Evolutionary conservation across 2,797 vertebrate species (phyloP), one percentile per base, ranked within the genome.

Genomic region (Carduelis carduelis): DNA sequence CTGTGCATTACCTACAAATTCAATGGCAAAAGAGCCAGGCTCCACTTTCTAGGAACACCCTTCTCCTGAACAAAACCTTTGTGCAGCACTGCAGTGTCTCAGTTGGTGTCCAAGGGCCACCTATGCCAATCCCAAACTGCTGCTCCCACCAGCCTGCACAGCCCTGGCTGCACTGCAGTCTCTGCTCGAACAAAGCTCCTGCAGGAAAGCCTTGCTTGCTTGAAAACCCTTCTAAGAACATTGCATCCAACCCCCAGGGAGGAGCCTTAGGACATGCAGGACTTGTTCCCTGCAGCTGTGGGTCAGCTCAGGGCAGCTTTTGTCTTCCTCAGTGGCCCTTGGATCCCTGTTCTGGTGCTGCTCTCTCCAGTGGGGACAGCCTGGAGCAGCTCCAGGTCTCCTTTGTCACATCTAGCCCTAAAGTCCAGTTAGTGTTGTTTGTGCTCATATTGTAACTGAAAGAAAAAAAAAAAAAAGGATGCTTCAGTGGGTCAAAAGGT

Each of bases 381-480:
- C 43, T 86, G 49, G 14, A 34, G 52, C 32, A 65, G 46, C 28
- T 79, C 61, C 32, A 6, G 9, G 14, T 52, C 12, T 72, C 43
- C 43, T 75, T 74, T 53, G 37, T n/a, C 76, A 64, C 1, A 0
- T 63, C 60, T 55, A 35, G 55, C 49, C 46, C 74, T 63, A 32
- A 82, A 49, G 49, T 27, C 59, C 55, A 70, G 6, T 84, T 63
- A 80, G 8, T 63, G 59, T 64, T 94, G 37, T 70, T 93, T 70
- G 55, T 49, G 37, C 44, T 82, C 13, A 43, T 47, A 52, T 21
- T 79, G 63, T 66, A 87, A 84, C 22, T 46, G 12, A 87, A 79
- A 65, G 27, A 5, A 41, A 41, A 39, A 41, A 41, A 37, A 77
- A 35, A 35, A 61, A 32, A 41, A 6, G 23, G 35, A 85, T 75